Evolutionary conservation across 2,113 vertebrate species (phyloP), one percentile per base, ranked within the genome.

Genomic region (Paracanthobrama guichenoti): DNA sequence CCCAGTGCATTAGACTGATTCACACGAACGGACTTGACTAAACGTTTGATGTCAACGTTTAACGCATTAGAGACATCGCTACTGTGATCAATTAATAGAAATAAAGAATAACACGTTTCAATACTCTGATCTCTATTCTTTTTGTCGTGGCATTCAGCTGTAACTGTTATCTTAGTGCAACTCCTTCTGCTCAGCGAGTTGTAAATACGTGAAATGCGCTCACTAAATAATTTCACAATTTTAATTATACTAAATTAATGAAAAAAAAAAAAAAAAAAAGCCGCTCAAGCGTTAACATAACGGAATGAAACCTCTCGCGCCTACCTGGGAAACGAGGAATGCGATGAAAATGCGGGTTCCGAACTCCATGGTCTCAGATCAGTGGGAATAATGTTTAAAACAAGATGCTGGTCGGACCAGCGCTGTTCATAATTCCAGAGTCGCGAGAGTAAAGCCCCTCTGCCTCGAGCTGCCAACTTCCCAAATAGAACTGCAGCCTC

Each of bases 351-450:
- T 91, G 92, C 95, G 95, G 93, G 95, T 92, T 95, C 93, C 93
- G 88, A 91, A 96, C 94, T 97, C 96, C 97, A 98, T 95, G 90
- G 82, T 93, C 69, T 90, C 80, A 77, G 81, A 96, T 93, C 93
- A 95, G 93, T 94, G 81, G 88, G 85, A 87, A 87, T 86, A 75
- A 83, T 82, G 88, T 90, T 95, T 95, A 96, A 94, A 95, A 96
- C 93, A 95, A 94, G 93, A 86, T 89, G 94, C 92, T 96, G 94
- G 92, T 95, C 94, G 94, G 96, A 93, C 94, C 95, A 96, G 96
- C 97, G 96, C 95, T 98, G 96, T 93, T 97, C 98, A 99, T 99
- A 97, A 97, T 99, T 97, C 97, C 97, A 94, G 94, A 95, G 96
- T 96, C 92, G 96, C 93, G 95, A 95, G 94, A 90, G 88, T 86